phyloP scores from a whole-genome alignment of 2,797 vertebrate genomes.

The Varecia variegata region DNA sequence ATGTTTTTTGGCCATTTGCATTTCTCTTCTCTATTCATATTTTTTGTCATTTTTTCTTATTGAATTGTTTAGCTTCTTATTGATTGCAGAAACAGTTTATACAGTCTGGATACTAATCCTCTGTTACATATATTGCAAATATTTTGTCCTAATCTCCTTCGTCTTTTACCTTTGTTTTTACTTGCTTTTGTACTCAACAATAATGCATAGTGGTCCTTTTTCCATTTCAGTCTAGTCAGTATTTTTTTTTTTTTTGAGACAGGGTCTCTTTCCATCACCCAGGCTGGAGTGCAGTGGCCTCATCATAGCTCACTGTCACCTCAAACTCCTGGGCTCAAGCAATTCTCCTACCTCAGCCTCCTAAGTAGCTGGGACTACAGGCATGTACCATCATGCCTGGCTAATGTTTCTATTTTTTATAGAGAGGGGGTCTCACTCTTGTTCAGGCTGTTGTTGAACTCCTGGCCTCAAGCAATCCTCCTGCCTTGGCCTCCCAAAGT shows the following conservation, averaged over 20 bases:
- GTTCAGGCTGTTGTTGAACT: neutral
- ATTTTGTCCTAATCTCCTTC: neutral
- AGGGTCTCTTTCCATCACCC: neutral
- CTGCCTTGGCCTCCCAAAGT: too few species aligned
- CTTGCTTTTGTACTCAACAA: neutral
- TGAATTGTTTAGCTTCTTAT: neutral
- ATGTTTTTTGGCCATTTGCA: neutral
- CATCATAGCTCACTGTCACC: neutral
- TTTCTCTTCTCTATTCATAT: neutral
- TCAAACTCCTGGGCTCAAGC: neutral
- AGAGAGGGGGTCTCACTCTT: too few species aligned
- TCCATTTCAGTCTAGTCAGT: neutral
- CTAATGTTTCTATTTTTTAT: too few species aligned
- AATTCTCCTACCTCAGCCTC: neutral
- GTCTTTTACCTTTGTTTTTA: neutral
- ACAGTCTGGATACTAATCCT: neutral
- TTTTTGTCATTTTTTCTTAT: neutral
- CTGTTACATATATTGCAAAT: neutral
- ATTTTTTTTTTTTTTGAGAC: neutral
- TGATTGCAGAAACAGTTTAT: neutral
- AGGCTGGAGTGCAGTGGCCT: too few species aligned
- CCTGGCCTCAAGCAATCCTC: neutral
- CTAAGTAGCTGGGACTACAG: too few species aligned
- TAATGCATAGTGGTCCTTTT: neutral
- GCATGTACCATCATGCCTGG: too few species aligned